A percentile compares a stretch with the other conserved stretches of the same genome.
phyloP scores from a whole-genome alignment of 2,797 vertebrate species.

The Tragelaphus oryx region DNA sequence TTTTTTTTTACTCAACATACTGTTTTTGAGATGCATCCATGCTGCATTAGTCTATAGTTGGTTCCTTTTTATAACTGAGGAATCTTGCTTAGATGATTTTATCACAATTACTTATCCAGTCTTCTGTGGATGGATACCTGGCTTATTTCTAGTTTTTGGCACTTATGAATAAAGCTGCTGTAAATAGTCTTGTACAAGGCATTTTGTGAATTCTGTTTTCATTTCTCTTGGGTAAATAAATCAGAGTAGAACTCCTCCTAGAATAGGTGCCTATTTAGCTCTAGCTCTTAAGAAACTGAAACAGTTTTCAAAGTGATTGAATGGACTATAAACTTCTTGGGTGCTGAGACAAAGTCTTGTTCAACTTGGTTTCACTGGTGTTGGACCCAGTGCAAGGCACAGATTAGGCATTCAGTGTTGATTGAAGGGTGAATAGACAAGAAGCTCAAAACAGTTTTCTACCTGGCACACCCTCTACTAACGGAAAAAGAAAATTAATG shows the following conservation, averaged over 20 bases:
- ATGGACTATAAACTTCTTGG: background rate
- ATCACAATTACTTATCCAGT: background rate
- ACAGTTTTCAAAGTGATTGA: background rate
- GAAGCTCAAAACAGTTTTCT: background rate
- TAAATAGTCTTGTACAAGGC: background rate
- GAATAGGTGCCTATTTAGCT: background rate
- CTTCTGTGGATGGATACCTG: background rate
- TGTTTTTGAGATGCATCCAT: background rate
- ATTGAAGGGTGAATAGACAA: background rate
- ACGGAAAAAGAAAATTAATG: background rate
- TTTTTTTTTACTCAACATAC: background rate
- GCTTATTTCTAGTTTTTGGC: conserved; percentile 4
- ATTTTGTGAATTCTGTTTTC: conserved; percentile 27
- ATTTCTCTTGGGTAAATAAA: conserved; percentile 2
- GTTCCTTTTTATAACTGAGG: background rate
- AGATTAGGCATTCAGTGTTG: background rate
- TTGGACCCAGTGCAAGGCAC: background rate
- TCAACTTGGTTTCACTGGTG: background rate
- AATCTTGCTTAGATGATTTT: background rate
- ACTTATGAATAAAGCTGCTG: background rate
- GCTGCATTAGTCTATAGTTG: background rate
- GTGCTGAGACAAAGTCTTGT: background rate
- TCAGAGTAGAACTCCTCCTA: background rate
- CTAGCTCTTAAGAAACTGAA: background rate
- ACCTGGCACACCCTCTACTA: background rate